These are phyloP conservation scores for Avahi laniger DNA, from an alignment of 2,797 vertebrate genomes.

Conservation along the genomic window DNA sequence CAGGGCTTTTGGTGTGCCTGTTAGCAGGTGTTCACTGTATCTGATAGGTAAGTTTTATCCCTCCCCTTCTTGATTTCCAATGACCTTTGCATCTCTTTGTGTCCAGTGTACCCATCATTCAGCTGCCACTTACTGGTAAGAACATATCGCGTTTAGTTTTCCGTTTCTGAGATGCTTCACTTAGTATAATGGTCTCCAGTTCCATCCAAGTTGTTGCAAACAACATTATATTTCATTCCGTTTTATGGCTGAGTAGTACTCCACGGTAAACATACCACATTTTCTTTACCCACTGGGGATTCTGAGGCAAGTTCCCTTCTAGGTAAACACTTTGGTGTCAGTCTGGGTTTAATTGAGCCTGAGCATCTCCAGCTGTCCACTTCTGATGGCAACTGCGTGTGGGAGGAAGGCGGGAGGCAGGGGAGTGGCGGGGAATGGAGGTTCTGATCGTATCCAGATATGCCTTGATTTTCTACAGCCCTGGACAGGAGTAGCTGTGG, in stretches of 20 bases:
- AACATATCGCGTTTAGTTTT: neutral
- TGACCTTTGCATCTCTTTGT: too few relatives aligned
- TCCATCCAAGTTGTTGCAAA: neutral
- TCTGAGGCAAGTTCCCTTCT: neutral
- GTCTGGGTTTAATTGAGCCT: neutral
- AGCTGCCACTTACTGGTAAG: too few relatives aligned
- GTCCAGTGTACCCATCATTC: too few relatives aligned
- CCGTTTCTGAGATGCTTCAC: neutral
- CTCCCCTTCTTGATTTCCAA: too few relatives aligned
- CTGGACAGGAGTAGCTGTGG: neutral
- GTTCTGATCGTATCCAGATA: neutral
- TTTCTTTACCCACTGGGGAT: neutral
- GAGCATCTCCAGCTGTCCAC: neutral
- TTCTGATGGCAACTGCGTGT: neutral
- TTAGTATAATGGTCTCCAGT: neutral
- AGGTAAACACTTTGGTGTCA: neutral
- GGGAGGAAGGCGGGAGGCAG: neutral
- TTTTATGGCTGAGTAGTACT: neutral
- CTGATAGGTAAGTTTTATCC: neutral
- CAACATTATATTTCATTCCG: neutral
- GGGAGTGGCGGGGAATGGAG: neutral
- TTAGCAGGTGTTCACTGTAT: neutral
- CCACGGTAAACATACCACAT: neutral
- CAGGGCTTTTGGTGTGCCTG: neutral
- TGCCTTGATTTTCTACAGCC: neutral